Evolutionary conservation across 2,797 vertebrate species (phyloP).

Genomic region (Paedocypris micromegethes): DNA sequence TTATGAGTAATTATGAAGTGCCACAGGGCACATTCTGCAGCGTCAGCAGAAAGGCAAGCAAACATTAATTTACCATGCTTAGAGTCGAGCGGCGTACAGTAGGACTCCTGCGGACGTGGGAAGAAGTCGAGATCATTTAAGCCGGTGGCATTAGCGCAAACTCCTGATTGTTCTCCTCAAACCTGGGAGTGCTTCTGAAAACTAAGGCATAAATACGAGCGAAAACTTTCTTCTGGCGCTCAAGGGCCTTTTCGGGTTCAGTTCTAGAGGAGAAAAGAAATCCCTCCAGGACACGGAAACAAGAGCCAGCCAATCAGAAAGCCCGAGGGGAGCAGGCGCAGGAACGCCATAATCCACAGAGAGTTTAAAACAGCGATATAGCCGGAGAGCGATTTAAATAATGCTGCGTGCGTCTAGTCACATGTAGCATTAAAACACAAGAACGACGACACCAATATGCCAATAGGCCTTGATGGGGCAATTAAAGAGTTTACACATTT

Average conservation of each 20-base stretch:
- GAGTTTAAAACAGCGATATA: slow-evolving; percentile 43
- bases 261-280: slow-evolving; percentile 34
- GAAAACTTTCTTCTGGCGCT: slow-evolving; percentile 35
- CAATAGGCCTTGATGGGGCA: slow-evolving; percentile 36
- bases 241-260: slow-evolving; percentile 38
- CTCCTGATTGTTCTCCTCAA: neutral
- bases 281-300: slow-evolving; percentile 38
- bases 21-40: slow-evolving; percentile 49
- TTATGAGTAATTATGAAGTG: slow-evolving; percentile 65
- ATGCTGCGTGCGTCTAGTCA: slow-evolving; percentile 36
- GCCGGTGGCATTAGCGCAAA: slow-evolving; percentile 57
- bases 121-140: slow-evolving; percentile 43
- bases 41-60: slow-evolving; percentile 56
- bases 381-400: slow-evolving; percentile 34
- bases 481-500: slow-evolving; percentile 33
- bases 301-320: slow-evolving; percentile 35
- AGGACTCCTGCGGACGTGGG: slow-evolving; percentile 28
- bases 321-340: slow-evolving; percentile 34
- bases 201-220: slow-evolving; percentile 17
- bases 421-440: slow-evolving; percentile 20
- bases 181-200: too few species aligned
- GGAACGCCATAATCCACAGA: slow-evolving; percentile 29
- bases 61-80: slow-evolving; percentile 60
- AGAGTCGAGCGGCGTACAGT: slow-evolving; percentile 37
- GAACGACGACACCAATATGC: slow-evolving; percentile 26